Percentiles rank a stretch among this genome's conserved stretches.
Evolutionary conservation across 2,797 vertebrate species (phyloP).

Genomic region (Cercopithecus neglectus): DNA sequence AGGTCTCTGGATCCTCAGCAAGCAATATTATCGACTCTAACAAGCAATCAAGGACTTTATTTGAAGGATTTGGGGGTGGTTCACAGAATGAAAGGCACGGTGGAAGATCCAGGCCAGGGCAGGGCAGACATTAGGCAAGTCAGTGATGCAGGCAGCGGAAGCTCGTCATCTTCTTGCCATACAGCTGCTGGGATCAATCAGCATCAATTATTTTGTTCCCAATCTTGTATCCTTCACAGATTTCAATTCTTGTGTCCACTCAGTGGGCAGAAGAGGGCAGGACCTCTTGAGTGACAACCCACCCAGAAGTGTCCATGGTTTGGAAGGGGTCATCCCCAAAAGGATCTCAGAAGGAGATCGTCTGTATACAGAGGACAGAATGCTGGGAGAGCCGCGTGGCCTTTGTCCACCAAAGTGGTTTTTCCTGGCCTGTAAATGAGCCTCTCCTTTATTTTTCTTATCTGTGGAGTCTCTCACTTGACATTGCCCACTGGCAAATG

Average conservation of each 20-base stretch:
- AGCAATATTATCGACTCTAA: background rate
- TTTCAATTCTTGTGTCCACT: background rate
- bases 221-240: background rate
- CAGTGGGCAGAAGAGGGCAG: background rate
- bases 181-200: background rate
- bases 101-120: background rate
- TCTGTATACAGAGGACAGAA: background rate
- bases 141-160: rapidly evolving
- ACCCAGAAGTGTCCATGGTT: background rate
- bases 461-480: background rate
- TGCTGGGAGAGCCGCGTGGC: background rate
- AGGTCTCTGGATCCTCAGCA: background rate
- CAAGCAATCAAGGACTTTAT: conserved; percentile 15
- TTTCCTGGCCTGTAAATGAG: background rate
- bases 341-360: background rate
- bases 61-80: background rate
- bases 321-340: background rate
- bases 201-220: background rate
- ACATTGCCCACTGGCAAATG: background rate
- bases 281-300: background rate
- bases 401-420: background rate
- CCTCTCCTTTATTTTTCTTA: background rate
- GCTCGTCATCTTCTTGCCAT: background rate
- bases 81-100: background rate
- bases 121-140: background rate